These are phyloP conservation scores for Hemibagrus wyckioides DNA, from an alignment of 2,113 vertebrate genomes.

Conservation along the genomic window DNA sequence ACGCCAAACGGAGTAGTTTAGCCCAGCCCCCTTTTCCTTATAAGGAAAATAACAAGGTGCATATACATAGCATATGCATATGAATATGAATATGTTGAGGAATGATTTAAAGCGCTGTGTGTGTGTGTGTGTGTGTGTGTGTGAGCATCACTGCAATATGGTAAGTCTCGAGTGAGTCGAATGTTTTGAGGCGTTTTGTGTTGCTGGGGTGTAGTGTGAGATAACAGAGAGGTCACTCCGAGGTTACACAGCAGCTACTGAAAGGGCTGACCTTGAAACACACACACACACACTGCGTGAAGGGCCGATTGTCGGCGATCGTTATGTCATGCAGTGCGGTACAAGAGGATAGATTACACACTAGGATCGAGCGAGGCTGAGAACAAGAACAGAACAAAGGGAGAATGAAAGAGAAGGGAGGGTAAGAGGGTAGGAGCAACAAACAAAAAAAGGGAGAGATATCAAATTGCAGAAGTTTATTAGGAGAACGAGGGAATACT, in stretches of 20 bases:
- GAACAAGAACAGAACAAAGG: constrained; percentile 13
- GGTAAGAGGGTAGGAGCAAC: neutral
- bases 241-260: neutral
- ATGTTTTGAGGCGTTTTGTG: neutral
- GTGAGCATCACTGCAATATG: neutral
- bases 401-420: constrained; percentile 3
- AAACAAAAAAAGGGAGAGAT: neutral
- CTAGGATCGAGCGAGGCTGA: neutral
- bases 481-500: neutral
- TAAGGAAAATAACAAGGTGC: neutral
- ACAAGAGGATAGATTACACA: constrained; percentile 6
- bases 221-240: neutral
- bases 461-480: neutral
- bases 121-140: neutral
- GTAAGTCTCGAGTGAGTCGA: neutral
- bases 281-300: neutral
- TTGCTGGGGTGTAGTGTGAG: neutral
- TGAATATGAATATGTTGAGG: no score
- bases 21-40: neutral
- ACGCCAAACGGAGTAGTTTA: neutral
- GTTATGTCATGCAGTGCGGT: neutral
- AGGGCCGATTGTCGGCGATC: neutral
- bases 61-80: neutral
- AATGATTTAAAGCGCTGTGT: neutral
- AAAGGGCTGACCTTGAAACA: neutral